phyloP scores from a whole-genome alignment of 2,797 vertebrate genomes.

The Mormyrus proboscirostris region DNA sequence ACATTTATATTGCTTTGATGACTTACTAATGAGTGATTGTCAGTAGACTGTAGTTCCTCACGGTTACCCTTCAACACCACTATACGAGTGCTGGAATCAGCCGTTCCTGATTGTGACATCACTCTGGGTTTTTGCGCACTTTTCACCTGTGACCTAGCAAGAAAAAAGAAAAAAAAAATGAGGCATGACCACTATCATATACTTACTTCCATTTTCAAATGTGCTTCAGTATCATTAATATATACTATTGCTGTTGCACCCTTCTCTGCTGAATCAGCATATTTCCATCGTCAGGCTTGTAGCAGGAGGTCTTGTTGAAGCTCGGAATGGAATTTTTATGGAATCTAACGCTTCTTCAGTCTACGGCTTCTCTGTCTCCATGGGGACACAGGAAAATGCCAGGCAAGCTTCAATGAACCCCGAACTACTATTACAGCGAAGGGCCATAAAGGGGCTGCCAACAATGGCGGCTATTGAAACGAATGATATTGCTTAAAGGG shows the following conservation, averaged over 20 bases:
- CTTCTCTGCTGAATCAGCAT: neutral
- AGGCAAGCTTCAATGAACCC: neutral
- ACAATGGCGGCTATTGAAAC: neutral
- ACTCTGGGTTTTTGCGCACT: neutral
- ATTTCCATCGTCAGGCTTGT: neutral
- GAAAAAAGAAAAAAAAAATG: neutral
- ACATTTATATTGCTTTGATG: neutral
- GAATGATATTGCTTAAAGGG: conserved; percentile 9
- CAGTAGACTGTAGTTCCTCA: neutral
- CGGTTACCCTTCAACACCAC: neutral
- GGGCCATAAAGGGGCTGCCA: neutral
- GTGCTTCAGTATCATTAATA: neutral
- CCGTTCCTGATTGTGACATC: neutral
- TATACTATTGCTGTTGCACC: neutral
- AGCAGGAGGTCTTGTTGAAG: neutral
- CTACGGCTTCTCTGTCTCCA: neutral
- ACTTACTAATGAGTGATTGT: neutral
- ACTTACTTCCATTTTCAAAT: neutral
- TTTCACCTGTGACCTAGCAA: neutral
- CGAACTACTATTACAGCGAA: neutral
- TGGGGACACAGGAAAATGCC: neutral
- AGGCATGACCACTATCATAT: neutral
- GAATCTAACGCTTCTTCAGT: neutral
- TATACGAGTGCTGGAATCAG: neutral
- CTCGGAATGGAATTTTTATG: neutral